Evolutionary conservation across 2,797 vertebrate species (phyloP), one percentile per base, ranked within the genome.

Genomic region (Galaxias olidus): DNA sequence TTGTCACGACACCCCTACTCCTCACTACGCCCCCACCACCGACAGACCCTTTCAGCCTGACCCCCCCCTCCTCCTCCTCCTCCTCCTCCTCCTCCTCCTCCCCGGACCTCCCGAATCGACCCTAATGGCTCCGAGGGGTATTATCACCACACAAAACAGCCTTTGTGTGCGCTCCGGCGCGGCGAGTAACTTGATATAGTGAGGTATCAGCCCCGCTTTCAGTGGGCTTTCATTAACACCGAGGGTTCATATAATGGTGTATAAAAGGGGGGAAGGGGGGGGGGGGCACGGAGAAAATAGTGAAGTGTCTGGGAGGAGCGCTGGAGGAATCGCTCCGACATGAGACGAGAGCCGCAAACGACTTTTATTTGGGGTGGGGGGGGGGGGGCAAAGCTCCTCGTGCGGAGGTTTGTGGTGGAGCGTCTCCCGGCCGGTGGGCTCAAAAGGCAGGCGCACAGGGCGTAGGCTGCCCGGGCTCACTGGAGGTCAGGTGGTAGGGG

Each of bases 161-260:
- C 88, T 87, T 89, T 91, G 85, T 89, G 72, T 83, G 83, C 77
- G 81, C 79, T 81, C 73, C 83, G 73, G 71, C 69, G 65, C 70
- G 18, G 70, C 83, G 66, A 77, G 86, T 85, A 84, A 90, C 82
- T 77, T 75, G 80, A 89, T 87, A 81, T 68, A 78, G 75, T 73
- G 63, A 79, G 77, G 78, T 75, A 84, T 78, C 74, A 80, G 86
- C 79, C 68, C 66, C 49, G 72, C 69, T 85, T 84, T 75, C 68
- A 87, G 73, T 72, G 81, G 71, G 71, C 74, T 84, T 87, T 80
- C 73, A 79, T 82, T 81, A 71, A 73, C 18, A 58, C 44, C 40
- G 41, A 42, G 49, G 65, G 73, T 75, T 65, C 64, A 61, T 65
- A 72, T 65, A 76, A 76, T 80, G 66, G 62, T 56, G 14, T 52